A percentile compares a stretch with the other conserved stretches of the same genome.
These are phyloP conservation scores for Phrynosoma blainvillii DNA, from an alignment of 2,113 vertebrate genomes.

Conservation along the genomic window DNA sequence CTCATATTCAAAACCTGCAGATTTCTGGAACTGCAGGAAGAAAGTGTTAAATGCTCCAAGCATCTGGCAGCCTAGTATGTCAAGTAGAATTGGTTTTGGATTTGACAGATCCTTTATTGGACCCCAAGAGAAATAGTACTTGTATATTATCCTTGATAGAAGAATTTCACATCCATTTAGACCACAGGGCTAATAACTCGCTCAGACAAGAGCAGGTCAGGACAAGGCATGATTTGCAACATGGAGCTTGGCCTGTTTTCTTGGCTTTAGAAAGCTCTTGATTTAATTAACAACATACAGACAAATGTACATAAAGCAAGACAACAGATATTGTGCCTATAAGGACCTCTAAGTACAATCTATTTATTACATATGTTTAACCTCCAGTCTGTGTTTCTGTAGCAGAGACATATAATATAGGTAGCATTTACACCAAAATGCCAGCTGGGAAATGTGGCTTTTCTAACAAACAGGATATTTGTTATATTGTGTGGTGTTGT, in stretches of 20 bases:
- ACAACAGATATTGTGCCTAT: not conserved
- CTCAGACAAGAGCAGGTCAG: not conserved
- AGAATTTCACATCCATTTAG: not conserved
- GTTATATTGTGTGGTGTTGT: too few relatives aligned
- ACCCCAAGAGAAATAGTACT: not conserved
- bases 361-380: not conserved
- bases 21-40: not conserved
- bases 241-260: not conserved
- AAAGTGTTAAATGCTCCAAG: not conserved
- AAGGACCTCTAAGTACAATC: not conserved
- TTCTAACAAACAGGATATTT: too few relatives aligned
- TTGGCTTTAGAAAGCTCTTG: not conserved
- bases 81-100: not conserved
- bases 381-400: not conserved
- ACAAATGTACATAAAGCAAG: not conserved
- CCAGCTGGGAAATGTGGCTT: not conserved
- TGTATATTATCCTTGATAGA: not conserved
- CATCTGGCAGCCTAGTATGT: not conserved
- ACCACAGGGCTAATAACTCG: not conserved
- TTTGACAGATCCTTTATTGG: not conserved
- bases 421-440: too few relatives aligned
- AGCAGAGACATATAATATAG: too few relatives aligned
- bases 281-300: not conserved
- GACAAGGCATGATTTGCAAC: slow-evolving; percentile 1
- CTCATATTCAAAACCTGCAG: not conserved